These are phyloP conservation scores for Cliona cf. orientalis DNA, from an alignment of 37 sponge, comb jelly and placozoan genomes.

Conservation along the genomic window DNA sequence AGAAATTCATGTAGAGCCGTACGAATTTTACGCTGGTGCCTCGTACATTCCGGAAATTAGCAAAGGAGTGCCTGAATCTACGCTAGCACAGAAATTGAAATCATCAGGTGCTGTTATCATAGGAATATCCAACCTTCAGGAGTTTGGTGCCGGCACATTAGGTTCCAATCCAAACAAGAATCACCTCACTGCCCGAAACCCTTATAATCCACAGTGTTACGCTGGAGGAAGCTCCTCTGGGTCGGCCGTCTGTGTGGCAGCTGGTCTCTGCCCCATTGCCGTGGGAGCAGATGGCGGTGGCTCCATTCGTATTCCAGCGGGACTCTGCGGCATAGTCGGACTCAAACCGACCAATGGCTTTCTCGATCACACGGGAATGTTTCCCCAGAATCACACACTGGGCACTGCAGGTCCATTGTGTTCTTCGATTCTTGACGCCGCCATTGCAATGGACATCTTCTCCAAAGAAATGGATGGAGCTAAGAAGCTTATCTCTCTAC, in stretches of 20 bases:
- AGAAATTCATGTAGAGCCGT: conserved; percentile 70
- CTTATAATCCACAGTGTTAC: conserved; percentile 77
- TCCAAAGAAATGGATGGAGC: conserved; percentile 33
- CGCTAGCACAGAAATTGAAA: conserved; percentile 62
- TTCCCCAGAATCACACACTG: conserved; percentile 47
- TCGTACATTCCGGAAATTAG: conserved; percentile 25
- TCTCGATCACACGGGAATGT: conserved; percentile 20
- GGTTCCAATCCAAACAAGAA: conserved; percentile 88
- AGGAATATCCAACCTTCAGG: conserved; percentile 92
- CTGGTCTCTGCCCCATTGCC: conserved; percentile 87
- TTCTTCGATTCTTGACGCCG: conserved; percentile 67
- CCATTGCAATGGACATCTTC: conserved; percentile 56
- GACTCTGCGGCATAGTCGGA: conserved; percentile 89
- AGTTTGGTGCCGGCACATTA: conserved; percentile 87
- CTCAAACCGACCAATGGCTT: conserved; percentile 87
- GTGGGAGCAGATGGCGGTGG: conserved; percentile 96
- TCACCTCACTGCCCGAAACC: conserved; percentile 86
- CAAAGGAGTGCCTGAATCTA: conserved; percentile 45
- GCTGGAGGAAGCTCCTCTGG: conserved; percentile 94
- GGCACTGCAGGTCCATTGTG: conserved; percentile 63
- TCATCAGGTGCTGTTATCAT: conserved; percentile 85
- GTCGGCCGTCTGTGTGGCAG: conserved; percentile 84
- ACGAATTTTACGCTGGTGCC: conserved; percentile 51
- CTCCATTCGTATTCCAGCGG: conserved; percentile 86
- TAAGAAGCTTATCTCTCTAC: conserved; percentile 27